These are phyloP conservation scores for Xiphophorus maculatus DNA, from an alignment of 2,113 vertebrate species.

Conservation along the genomic window DNA sequence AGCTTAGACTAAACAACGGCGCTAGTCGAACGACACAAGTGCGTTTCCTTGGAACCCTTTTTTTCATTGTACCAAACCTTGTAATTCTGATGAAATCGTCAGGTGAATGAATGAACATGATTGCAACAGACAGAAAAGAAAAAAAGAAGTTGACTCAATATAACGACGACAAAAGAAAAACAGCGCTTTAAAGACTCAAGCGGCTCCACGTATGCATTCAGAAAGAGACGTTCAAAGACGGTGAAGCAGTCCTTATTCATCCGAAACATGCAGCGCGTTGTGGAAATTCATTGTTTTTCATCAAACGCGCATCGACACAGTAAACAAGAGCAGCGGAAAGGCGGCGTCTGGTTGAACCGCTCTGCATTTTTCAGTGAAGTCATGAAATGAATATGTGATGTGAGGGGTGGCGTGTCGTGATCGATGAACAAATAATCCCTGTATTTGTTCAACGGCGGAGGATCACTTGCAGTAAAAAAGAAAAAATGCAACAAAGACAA, in stretches of 20 bases:
- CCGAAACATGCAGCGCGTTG: background rate
- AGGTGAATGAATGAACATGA: conserved; percentile 24
- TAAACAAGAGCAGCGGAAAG: background rate
- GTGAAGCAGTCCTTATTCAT: background rate
- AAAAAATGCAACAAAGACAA: conserved; percentile 27
- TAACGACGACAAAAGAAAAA: background rate
- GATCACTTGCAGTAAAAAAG: conserved; percentile 13
- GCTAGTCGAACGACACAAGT: conserved; percentile 61
- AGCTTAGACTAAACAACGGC: conserved; percentile 66
- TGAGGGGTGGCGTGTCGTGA: conserved; percentile 47
- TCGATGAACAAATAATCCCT: conserved; percentile 37
- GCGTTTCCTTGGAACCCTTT: conserved; percentile 13
- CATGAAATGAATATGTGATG: conserved; percentile 23
- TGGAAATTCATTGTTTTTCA: background rate
- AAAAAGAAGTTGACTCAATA: too few relatives aligned
- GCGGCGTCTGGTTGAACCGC: background rate
- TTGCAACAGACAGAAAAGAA: background rate
- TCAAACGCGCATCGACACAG: background rate
- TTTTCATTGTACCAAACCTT: conserved; percentile 32
- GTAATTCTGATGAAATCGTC: background rate
- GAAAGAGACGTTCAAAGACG: background rate
- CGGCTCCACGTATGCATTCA: background rate
- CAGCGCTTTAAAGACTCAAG: background rate
- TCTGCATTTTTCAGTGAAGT: conserved; percentile 13
- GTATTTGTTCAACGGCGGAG: background rate